A percentile compares a stretch with the other conserved stretches of the same genome.
These are phyloP conservation scores for Carcinoscorpius rotundicauda DNA, from an alignment of 1,140 invertebrate species.

Conservation along the genomic window DNA sequence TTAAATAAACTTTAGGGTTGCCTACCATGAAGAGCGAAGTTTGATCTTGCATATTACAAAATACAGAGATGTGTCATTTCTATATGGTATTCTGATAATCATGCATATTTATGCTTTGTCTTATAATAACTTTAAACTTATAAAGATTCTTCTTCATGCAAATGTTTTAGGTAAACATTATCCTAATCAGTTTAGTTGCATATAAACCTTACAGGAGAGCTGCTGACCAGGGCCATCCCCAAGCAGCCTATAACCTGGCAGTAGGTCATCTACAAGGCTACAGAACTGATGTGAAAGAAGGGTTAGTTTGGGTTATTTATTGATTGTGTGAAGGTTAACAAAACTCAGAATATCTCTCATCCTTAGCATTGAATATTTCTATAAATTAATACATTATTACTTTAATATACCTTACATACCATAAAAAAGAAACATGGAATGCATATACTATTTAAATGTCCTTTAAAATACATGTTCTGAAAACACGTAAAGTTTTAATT, in stretches of 20 bases:
- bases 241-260: constrained; percentile 44
- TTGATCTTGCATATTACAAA: no score
- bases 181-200: no score
- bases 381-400: background rate
- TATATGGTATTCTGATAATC: no score
- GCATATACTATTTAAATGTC: background rate
- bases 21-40: no score
- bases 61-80: no score
- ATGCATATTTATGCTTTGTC: no score
- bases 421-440: background rate
- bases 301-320: constrained; percentile 28
- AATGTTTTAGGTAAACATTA: no score
- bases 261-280: constrained; percentile 42
- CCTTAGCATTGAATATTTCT: background rate
- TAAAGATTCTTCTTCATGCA: no score
- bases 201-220: constrained; percentile 32
- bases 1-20: no score
- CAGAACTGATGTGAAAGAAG: constrained; percentile 30
- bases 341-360: background rate
- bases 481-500: background rate
- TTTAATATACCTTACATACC: background rate
- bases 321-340: background rate
- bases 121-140: no score
- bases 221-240: constrained; percentile 42
- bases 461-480: background rate